Percentiles rank a stretch among this genome's conserved stretches.
Evolutionary conservation across 2,888 invertebrate genomes (phyloP).

Genomic region (Leptopilina drosophilae): DNA sequence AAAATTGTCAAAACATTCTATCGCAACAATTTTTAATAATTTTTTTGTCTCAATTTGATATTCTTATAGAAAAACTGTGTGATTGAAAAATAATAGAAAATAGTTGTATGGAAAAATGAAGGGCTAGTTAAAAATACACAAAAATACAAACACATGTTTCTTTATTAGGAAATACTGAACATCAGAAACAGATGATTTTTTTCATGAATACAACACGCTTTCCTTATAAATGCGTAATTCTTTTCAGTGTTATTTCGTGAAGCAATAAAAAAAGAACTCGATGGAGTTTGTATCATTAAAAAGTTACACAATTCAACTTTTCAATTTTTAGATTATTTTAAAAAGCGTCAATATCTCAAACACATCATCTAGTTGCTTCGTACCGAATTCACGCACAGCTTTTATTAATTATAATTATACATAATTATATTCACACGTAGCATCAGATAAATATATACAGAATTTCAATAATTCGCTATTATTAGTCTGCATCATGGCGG

Average conservation of each 20-base stretch:
- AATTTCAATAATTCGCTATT: not conserved
- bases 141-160: conserved; percentile 64
- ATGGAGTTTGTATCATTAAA: not conserved
- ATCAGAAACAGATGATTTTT: conserved; percentile 62
- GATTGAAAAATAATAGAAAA: not conserved
- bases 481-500: not conserved
- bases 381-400: conserved; percentile 9
- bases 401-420: conserved; percentile 4
- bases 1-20: no score
- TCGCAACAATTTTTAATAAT: no score
- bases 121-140: not conserved
- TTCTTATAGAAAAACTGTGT: no score
- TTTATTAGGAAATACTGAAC: conserved; percentile 70
- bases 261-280: not conserved
- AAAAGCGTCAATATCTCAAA: conserved; percentile 18
- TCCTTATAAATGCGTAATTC: conserved; percentile 30
- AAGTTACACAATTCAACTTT: not conserved
- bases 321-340: not conserved
- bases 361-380: conserved; percentile 12
- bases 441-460: not conserved
- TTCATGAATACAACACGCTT: conserved; percentile 59
- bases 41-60: no score
- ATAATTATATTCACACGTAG: conserved; percentile 9
- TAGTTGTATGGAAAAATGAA: not conserved
- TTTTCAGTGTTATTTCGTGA: not conserved